phyloP scores from a whole-genome alignment of 2,888 invertebrate genomes.

The Rhagonycha fulva region DNA sequence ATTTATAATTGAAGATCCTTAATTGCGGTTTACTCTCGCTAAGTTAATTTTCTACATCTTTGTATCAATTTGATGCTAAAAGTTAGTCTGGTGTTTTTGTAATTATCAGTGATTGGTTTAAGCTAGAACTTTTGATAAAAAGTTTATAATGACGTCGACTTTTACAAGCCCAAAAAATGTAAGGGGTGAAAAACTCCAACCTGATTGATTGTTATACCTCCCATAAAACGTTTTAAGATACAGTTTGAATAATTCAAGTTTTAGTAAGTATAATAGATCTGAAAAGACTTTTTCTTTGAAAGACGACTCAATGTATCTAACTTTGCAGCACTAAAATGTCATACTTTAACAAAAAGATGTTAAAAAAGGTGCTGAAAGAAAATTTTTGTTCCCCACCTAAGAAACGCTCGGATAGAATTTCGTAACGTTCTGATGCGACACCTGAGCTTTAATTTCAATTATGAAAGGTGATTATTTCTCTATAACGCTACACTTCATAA shows the following conservation, averaged over 20 bases:
- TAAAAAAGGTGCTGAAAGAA: not conserved
- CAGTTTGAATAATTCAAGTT: not conserved
- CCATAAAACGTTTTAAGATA: not conserved
- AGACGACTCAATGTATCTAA: not conserved
- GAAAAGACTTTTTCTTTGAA: not conserved
- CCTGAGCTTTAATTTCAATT: not conserved
- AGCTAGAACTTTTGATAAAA: not conserved
- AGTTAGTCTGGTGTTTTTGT: not conserved
- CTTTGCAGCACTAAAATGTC: not conserved
- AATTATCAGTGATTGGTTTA: not conserved
- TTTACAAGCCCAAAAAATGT: not conserved
- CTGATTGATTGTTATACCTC: not conserved
- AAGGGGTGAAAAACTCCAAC: not conserved
- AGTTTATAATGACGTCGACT: not conserved
- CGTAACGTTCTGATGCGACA: not conserved
- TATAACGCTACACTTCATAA: not conserved
- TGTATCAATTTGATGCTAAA: not conserved
- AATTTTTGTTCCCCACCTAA: not conserved
- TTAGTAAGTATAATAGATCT: not conserved
- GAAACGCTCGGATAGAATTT: not conserved
- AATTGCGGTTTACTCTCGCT: not conserved
- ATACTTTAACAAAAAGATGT: not conserved
- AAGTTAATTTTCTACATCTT: not conserved
- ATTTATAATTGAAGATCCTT: slow-evolving; percentile 12
- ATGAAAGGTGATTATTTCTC: not conserved